Evolutionary conservation across 2,113 vertebrate genomes (phyloP).

Genomic region (Sula dactylatra): DNA sequence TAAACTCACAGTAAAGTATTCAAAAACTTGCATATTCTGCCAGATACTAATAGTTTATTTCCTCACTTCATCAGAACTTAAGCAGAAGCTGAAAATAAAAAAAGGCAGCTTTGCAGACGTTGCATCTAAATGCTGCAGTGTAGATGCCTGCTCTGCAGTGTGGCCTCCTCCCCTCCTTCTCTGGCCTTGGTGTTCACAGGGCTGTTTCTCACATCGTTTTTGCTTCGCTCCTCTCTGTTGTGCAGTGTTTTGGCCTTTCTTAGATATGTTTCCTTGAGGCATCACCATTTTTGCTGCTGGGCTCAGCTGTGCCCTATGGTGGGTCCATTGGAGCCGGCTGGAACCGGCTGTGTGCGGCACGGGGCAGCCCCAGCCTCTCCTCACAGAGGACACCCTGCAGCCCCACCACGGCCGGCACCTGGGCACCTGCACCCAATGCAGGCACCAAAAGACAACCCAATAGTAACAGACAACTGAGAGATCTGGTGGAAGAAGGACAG

Average conservation of each 20-base stretch:
- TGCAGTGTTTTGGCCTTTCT: neutral
- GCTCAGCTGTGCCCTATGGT: neutral
- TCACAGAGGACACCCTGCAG: neutral
- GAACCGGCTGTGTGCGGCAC: rapidly evolving
- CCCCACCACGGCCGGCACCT: neutral
- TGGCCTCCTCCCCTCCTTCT: neutral
- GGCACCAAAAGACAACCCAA: neutral
- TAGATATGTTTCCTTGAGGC: neutral
- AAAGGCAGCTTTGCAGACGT: neutral
- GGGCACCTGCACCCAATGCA: neutral
- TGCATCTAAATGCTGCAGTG: neutral
- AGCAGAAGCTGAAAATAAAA: neutral
- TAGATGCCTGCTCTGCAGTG: neutral
- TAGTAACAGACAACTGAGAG: neutral
- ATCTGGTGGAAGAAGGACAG: neutral
- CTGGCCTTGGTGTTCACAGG: neutral
- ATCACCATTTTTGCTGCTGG: neutral
- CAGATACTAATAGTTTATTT: neutral
- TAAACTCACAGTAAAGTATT: neutral
- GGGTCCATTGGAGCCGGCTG: neutral
- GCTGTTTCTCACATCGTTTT: neutral
- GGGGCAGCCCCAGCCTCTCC: neutral
- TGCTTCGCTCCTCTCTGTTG: neutral
- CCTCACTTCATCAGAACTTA: neutral
- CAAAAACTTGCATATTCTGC: neutral